These are phyloP conservation scores for Rhyacichthys aspro DNA, from an alignment of 2,797 vertebrate genomes.

Conservation along the genomic window DNA sequence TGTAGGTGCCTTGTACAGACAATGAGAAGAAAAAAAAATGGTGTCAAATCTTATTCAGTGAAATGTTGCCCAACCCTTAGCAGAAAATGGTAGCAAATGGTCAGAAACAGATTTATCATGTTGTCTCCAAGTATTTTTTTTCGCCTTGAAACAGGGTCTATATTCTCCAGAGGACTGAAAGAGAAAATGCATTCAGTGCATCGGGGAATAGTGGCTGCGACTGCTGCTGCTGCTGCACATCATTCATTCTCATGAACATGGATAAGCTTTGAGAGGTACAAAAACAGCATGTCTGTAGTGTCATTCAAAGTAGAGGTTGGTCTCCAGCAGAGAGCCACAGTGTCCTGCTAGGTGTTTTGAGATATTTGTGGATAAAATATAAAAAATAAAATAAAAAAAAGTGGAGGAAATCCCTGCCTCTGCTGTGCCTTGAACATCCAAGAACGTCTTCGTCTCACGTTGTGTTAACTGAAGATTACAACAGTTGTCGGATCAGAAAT, in stretches of 20 bases:
- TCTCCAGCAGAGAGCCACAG: conserved; percentile 10
- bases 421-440: conserved; percentile 25
- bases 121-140: conserved; percentile 2
- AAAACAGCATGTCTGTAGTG: conserved; percentile 15
- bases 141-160: neutral
- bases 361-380: conserved; percentile 14
- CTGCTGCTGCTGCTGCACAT: conserved; percentile 6
- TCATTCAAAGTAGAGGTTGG: conserved; percentile 21
- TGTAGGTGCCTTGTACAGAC: too few species aligned
- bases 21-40: too few species aligned
- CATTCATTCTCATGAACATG: conserved; percentile 19
- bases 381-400: too few species aligned
- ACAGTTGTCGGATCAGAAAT: too few species aligned
- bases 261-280: conserved; percentile 15
- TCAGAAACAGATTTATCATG: neutral
- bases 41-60: too few species aligned
- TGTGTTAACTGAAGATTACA: conserved; percentile 1
- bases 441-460: neutral
- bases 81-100: neutral
- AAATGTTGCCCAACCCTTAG: neutral
- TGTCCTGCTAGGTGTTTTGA: conserved; percentile 8
- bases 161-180: neutral
- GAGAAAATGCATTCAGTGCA: neutral
- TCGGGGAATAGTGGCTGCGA: neutral
- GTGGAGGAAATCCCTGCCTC: conserved; percentile 19